phyloP scores from a whole-genome alignment of 23 tunicate species.

The Clavelina lepadiformis region DNA sequence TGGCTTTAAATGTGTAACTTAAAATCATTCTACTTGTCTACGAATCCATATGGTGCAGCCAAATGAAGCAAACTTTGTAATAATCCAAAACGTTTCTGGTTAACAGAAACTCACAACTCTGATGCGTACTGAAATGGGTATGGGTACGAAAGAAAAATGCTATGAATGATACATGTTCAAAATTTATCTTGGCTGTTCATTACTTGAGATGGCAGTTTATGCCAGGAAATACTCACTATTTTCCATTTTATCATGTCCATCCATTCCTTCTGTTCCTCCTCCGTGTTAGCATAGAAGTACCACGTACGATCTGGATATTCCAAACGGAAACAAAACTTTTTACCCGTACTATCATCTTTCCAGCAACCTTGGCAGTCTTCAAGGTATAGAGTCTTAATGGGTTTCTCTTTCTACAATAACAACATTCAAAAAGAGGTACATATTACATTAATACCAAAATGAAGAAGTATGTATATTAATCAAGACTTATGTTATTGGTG shows the following conservation, averaged over 20 bases:
- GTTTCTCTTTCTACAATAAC: conserved; percentile 78
- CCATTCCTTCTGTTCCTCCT: conserved; percentile 92
- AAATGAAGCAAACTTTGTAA: too few species aligned
- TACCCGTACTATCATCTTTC: conserved; percentile 55
- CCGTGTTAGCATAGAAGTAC: conserved; percentile 85
- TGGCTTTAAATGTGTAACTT: too few species aligned
- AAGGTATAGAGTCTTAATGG: conserved; percentile 71
- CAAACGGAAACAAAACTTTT: conserved; percentile 57
- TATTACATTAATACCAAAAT: background rate
- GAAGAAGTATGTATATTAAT: background rate
- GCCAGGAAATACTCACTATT: conserved; percentile 32
- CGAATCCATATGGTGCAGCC: too few species aligned
- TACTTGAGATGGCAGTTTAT: background rate
- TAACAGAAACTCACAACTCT: too few species aligned
- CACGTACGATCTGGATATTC: conserved; percentile 89
- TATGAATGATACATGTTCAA: too few species aligned
- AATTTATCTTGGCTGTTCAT: too few species aligned
- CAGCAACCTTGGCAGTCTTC: conserved; percentile 82
- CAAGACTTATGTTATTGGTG: background rate
- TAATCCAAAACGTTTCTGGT: too few species aligned
- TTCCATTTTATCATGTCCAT: conserved; percentile 95
- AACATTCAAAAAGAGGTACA: background rate
- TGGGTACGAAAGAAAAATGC: too few species aligned
- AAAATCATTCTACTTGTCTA: too few species aligned
- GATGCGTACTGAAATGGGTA: too few species aligned